Percentiles rank a stretch among this genome's conserved stretches.
Conservation (phyloP, 2,888 invertebrate species). For the Esperia sulphurella region DNA sequence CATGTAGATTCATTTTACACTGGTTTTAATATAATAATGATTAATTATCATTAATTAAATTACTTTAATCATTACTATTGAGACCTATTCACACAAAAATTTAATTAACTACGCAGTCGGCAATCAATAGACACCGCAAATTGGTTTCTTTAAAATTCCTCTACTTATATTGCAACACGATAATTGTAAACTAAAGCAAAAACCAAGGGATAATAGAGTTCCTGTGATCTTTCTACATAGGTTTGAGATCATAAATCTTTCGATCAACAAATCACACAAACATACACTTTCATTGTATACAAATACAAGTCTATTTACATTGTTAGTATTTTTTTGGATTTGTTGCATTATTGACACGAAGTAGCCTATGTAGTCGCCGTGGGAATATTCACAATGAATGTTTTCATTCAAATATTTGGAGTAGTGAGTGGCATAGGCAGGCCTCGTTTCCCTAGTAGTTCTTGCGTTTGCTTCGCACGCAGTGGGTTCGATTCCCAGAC, state of each 20-base stretch:
- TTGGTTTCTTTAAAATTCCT: conserved; percentile 2
- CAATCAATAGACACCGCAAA: conserved; percentile 1
- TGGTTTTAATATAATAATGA: no score
- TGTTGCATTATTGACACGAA: not conserved
- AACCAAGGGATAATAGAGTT: conserved; percentile 14
- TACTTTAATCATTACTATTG: no score
- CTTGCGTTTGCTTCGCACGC: no score
- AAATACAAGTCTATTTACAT: not conserved
- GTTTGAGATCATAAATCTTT: conserved; percentile 3
- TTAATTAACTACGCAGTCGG: not conserved
- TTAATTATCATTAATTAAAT: no score
- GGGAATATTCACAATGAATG: conserved; percentile 1
- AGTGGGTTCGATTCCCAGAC: no score
- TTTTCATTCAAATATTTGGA: not conserved
- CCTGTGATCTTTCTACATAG: conserved; percentile 19
- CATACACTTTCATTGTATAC: not conserved
- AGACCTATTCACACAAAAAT: not conserved
- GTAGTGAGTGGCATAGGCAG: not conserved
- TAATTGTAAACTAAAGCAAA: conserved; percentile 3
- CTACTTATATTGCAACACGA: not conserved
- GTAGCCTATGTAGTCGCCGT: not conserved
- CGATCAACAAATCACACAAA: not conserved
- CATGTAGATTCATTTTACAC: no score
- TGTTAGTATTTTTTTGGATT: not conserved
- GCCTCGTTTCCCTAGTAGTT: no score